Evolutionary conservation across 2,113 vertebrate genomes (phyloP).

Genomic region (Ondatra zibethicus): DNA sequence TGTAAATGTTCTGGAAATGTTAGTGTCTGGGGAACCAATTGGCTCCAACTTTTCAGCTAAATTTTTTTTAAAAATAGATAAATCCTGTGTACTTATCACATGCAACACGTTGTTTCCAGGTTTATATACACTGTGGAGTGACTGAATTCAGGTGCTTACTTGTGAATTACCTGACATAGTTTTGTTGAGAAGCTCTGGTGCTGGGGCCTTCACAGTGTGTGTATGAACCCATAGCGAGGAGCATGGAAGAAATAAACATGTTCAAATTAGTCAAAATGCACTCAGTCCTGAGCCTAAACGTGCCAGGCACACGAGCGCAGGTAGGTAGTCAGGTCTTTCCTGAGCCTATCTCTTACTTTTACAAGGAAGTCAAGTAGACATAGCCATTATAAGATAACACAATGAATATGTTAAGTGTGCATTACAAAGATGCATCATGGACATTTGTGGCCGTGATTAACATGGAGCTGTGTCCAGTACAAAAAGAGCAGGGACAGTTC

Average conservation of each 20-base stretch:
- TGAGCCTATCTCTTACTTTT: constrained; percentile 8
- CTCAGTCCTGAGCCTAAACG: not conserved
- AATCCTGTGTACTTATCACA: not conserved
- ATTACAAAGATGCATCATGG: not conserved
- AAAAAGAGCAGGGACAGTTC: not conserved
- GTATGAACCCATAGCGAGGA: not conserved
- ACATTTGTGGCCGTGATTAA: not conserved
- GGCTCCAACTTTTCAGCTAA: not conserved
- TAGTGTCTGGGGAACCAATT: not conserved
- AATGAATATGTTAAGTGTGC: not conserved
- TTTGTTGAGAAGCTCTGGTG: not conserved
- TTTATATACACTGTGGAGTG: not conserved
- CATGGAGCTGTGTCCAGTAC: not conserved
- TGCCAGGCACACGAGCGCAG: not conserved
- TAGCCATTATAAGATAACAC: not conserved
- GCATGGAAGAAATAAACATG: not conserved
- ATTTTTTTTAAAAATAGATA: not conserved
- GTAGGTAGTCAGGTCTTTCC: not conserved
- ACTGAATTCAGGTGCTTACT: not conserved
- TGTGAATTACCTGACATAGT: not conserved
- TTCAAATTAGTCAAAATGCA: not conserved
- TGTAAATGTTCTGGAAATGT: not conserved
- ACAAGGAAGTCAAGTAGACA: not conserved
- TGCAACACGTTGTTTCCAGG: not conserved
- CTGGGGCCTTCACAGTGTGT: rapidly evolving